A percentile compares a stretch with the other conserved stretches of the same genome.
Conservation (phyloP, 2,888 invertebrate species). For the Deroplatys truncata region DNA sequence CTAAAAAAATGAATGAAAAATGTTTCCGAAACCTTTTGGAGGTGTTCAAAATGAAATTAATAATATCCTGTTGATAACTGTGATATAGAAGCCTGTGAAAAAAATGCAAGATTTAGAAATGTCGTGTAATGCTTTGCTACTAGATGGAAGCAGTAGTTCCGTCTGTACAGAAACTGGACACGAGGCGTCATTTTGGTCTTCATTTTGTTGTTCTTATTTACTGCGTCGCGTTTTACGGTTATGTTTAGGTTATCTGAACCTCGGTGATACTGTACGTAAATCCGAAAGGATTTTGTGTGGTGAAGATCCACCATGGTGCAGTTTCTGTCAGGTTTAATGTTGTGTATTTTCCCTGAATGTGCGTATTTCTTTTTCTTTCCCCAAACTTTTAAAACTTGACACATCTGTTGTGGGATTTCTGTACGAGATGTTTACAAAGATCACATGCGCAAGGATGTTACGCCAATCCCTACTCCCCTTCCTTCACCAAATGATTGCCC, state of each 20-base stretch:
- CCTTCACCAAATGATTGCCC: neutral
- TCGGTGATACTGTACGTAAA: neutral
- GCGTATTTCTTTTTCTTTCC: neutral
- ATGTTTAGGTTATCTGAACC: neutral
- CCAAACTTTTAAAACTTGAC: neutral
- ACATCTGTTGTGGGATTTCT: neutral
- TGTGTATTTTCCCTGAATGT: neutral
- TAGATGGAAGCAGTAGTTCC: no score
- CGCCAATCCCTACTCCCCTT: neutral
- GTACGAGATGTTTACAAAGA: neutral
- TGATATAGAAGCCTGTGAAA: no score
- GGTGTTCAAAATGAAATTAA: no score
- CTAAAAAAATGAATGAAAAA: no score
- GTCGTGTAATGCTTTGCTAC: no score
- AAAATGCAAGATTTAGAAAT: no score
- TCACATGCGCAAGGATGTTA: neutral
- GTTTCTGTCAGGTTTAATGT: neutral
- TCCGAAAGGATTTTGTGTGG: neutral
- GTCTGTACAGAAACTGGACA: no score
- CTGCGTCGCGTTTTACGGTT: no score
- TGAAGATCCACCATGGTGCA: neutral
- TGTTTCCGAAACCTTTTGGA: no score
- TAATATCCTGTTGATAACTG: no score
- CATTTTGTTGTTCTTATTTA: no score
- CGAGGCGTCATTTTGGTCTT: no score